Evolutionary conservation across 2,888 invertebrate species (phyloP), one percentile per base, ranked within the genome.

Genomic region (Fragum whitleyi): DNA sequence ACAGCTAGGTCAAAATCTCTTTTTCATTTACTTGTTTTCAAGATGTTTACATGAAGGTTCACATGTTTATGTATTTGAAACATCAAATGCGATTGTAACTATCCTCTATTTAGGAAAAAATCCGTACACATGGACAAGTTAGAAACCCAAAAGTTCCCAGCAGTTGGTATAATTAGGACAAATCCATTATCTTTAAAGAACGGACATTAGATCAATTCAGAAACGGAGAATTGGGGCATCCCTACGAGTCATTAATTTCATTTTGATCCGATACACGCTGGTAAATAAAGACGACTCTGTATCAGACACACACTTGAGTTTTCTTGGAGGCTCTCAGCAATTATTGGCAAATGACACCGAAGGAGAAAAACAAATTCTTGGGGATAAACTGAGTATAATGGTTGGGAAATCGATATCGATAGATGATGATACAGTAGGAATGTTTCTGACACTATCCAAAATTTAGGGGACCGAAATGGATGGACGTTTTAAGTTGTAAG

Each of bases 291-390:
- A 57, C 57, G 57, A 26, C 26, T 57, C 26, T 57, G 57, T 57
- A 57, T 26, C 21, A 57, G 21, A 57, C 23, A 57, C 57, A 57
- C 57, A 26, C 57, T 57, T 23, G 57, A 26, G 21, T 57, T 26
- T 26, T 57, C 57, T 21, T 57, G 21, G 3, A 57, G 57, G 57
- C 21, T 57, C 21, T 57, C 57, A 57, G 23, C 57, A 57, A 57
- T 57, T 57, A 57, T 57, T 57, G 57, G 23, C 23, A 57, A 57
- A 57, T 57, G 57, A 57, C 26, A 26, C 57, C 42, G 26, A 65
- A 65, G 65, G 65, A 65, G 65, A 65, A 65, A 65, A 65, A 65
- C 42, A 65, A 65, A 42, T 65, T 65, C 65, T 39, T 1, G n/a
- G 65, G 42, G 65, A 65, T 42, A 36, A 21, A 42, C 42, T 14